A percentile compares a stretch with the other conserved stretches of the same genome.
Evolutionary conservation across 1,140 invertebrate genomes (phyloP).

Genomic region (Hyphantria cunea): DNA sequence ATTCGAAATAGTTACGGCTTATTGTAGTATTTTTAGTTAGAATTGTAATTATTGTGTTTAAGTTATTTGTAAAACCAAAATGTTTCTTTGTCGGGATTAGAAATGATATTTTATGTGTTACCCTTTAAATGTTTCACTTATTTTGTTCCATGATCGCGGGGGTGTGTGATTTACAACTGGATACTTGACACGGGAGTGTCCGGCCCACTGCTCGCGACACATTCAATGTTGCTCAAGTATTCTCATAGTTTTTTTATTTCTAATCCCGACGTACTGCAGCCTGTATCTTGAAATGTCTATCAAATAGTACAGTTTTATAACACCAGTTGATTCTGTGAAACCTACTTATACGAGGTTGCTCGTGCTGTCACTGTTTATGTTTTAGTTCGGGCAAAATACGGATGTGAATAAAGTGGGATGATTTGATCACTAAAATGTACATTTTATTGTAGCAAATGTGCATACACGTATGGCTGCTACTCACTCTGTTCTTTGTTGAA

Average conservation of each 20-base stretch:
- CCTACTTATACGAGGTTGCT: slow-evolving; percentile 4
- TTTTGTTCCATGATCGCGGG: neutral
- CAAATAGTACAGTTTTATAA: slow-evolving; percentile 1
- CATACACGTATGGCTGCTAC: neutral
- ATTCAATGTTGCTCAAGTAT: slow-evolving; percentile 22
- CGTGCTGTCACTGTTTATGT: slow-evolving; percentile 11
- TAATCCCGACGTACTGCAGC: slow-evolving; percentile 16
- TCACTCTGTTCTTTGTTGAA: neutral
- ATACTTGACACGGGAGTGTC: too few relatives aligned
- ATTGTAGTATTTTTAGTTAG: slow-evolving; percentile 22
- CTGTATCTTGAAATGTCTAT: slow-evolving; percentile 13
- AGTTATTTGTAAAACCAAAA: slow-evolving; percentile 24
- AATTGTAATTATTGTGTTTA: slow-evolving; percentile 24
- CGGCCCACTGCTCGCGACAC: neutral
- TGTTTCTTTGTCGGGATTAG: slow-evolving; percentile 22
- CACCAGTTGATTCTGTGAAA: slow-evolving; percentile 15
- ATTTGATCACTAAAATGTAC: slow-evolving; percentile 19
- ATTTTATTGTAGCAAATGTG: slow-evolving; percentile 12
- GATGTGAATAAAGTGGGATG: slow-evolving; percentile 18
- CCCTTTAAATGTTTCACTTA: neutral
- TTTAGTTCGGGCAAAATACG: slow-evolving; percentile 8
- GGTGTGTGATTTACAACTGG: too few relatives aligned
- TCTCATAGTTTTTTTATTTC: slow-evolving; percentile 12
- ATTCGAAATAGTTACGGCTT: slow-evolving; percentile 17
- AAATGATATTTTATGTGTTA: slow-evolving; percentile 7